phyloP scores from a whole-genome alignment of 2,113 vertebrate genomes.

The Hypocryptadius cinnamomeus region DNA sequence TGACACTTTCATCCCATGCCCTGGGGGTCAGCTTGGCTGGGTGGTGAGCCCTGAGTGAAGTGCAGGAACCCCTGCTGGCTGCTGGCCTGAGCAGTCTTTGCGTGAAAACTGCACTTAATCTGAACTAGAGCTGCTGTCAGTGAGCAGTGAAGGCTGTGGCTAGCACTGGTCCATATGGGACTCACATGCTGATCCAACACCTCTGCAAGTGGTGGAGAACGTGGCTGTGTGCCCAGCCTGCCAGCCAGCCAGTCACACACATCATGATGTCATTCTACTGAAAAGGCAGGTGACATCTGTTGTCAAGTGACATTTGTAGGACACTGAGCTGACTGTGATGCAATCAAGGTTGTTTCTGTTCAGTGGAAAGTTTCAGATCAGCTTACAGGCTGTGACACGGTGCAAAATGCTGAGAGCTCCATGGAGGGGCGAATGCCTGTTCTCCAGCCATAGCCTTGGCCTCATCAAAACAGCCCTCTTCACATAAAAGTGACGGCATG shows the following conservation, averaged over 20 bases:
- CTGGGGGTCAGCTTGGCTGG: background rate
- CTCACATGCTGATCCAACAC: background rate
- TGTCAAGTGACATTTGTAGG: constrained; percentile 61
- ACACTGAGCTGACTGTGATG: constrained; percentile 61
- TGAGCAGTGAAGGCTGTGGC: background rate
- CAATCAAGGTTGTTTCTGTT: constrained; percentile 63
- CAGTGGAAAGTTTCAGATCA: constrained; percentile 70
- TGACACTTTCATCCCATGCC: background rate
- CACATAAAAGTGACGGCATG: background rate
- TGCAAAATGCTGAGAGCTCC: background rate
- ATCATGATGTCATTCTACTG: constrained; percentile 65
- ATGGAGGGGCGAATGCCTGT: background rate
- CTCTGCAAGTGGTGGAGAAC: background rate
- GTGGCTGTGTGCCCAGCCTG: background rate
- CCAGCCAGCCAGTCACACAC: constrained; percentile 11
- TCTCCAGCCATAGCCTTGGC: constrained; percentile 13
- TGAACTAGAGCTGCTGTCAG: background rate
- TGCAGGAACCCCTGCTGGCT: background rate
- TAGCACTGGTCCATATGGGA: background rate
- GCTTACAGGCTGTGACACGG: constrained; percentile 62
- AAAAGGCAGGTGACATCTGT: constrained; percentile 67
- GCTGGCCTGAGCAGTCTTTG: background rate
- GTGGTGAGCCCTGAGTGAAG: background rate
- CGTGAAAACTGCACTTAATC: background rate
- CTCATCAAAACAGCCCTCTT: background rate